Conservation (phyloP, 2,113 vertebrate genomes). For the Ammospiza caudacuta region DNA sequence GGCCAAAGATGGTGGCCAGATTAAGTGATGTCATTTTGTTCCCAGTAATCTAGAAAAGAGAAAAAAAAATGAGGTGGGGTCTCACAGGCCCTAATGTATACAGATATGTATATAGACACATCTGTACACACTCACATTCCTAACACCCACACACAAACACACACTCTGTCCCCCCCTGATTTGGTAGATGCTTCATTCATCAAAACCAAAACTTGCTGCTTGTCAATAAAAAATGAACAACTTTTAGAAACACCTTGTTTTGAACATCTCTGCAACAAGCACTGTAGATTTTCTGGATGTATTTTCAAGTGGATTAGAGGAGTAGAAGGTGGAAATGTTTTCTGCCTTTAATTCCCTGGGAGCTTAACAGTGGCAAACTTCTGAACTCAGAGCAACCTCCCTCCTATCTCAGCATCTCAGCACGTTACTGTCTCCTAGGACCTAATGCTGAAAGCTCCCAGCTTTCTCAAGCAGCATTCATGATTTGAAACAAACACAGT, state of each 20-base stretch:
- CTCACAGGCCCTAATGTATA: neutral
- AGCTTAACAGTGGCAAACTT: neutral
- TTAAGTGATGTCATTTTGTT: slow-evolving; percentile 99
- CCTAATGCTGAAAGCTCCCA: neutral
- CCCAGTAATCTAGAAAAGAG: slow-evolving; percentile 84
- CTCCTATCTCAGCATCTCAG: neutral
- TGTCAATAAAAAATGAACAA: neutral
- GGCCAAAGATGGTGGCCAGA: slow-evolving; percentile 96
- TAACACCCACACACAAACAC: neutral
- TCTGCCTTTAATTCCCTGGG: neutral
- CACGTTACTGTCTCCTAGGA: neutral
- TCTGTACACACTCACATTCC: neutral
- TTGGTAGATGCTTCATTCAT: neutral
- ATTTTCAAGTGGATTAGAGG: neutral
- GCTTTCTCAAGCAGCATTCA: neutral
- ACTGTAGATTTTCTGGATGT: neutral
- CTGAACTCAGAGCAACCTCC: neutral
- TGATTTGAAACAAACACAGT: neutral
- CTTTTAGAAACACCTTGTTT: neutral
- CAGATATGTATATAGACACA: neutral
- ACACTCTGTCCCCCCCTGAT: rapidly evolving
- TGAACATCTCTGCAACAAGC: neutral
- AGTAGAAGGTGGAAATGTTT: neutral
- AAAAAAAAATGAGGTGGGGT: neutral
- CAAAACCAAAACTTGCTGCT: neutral